Percentiles rank a stretch among this genome's conserved stretches.
Conservation (phyloP, 2,888 invertebrate genomes). For the Leptinotarsa peninsularis region DNA sequence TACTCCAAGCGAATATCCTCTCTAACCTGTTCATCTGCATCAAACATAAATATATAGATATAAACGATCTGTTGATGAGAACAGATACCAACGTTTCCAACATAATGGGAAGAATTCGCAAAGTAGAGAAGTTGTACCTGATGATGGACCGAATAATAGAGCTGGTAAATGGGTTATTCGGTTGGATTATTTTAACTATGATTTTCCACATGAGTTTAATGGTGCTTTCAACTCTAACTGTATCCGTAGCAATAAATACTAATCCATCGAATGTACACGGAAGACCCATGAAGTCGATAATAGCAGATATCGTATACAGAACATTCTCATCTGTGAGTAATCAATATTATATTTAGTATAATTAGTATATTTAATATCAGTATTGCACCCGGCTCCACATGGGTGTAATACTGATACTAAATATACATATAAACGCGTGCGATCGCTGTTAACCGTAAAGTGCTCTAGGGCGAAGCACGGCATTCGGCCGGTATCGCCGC, state of each 20-base stretch:
- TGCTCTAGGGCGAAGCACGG: too few species aligned
- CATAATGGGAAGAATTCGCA: not conserved
- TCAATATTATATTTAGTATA: too few species aligned
- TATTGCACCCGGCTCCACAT: too few species aligned
- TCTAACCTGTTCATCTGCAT: slow-evolving; percentile 13
- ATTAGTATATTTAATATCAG: too few species aligned
- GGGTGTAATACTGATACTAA: too few species aligned
- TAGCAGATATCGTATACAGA: too few species aligned
- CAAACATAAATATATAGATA: slow-evolving; percentile 8
- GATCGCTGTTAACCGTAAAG: too few species aligned
- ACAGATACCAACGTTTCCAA: not conserved
- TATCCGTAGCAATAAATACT: not conserved
- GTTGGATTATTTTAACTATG: slow-evolving; percentile 10
- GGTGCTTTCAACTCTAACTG: not conserved
- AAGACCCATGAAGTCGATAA: too few species aligned
- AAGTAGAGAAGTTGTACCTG: slow-evolving; percentile 7
- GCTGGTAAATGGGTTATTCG: not conserved
- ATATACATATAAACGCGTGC: too few species aligned
- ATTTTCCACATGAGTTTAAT: not conserved
- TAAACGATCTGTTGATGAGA: slow-evolving; percentile 6
- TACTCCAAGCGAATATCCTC: not conserved
- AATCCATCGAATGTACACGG: too few species aligned
- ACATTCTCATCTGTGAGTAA: too few species aligned
- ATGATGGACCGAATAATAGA: slow-evolving; percentile 11
- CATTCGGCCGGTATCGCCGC: too few species aligned